phyloP scores from a whole-genome alignment of 2,888 invertebrate genomes.

The Pecten maximus region DNA sequence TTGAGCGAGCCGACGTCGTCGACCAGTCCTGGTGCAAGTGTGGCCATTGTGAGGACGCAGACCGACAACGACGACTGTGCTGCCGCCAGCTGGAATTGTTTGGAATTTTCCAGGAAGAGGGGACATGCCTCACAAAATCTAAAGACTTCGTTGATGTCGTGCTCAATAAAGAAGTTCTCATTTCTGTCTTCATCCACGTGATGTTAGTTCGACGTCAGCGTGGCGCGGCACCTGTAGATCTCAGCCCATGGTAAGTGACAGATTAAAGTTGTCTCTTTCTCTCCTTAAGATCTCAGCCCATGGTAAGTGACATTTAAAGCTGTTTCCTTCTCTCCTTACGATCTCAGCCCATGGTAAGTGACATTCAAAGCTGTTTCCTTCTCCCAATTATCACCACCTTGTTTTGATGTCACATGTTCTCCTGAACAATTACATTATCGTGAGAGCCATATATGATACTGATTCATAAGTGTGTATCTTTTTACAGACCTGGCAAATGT shows the following conservation, averaged over 20 bases:
- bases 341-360: too few relatives aligned
- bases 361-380: too few relatives aligned
- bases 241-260: conserved; percentile 65
- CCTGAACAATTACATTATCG: too few relatives aligned
- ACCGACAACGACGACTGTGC: conserved; percentile 59
- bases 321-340: too few relatives aligned
- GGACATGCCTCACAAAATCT: conserved; percentile 63
- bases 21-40: conserved; percentile 67
- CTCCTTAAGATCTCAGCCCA: too few relatives aligned
- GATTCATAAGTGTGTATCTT: too few relatives aligned
- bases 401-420: too few relatives aligned
- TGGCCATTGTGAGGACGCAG: conserved; percentile 66
- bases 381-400: too few relatives aligned
- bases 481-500: too few relatives aligned
- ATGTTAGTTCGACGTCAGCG: conserved; percentile 65
- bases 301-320: too few relatives aligned
- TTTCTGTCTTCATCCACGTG: conserved; percentile 69
- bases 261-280: not conserved
- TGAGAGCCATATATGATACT: too few relatives aligned
- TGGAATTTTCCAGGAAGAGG: conserved; percentile 61
- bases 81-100: conserved; percentile 66
- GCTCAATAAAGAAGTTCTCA: conserved; percentile 65
- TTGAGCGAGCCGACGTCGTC: conserved; percentile 58
- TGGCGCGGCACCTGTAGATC: conserved; percentile 62
- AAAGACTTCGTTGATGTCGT: conserved; percentile 67